These are phyloP conservation scores for Hybognathus amarus DNA, from an alignment of 2,797 vertebrate genomes.

Conservation along the genomic window DNA sequence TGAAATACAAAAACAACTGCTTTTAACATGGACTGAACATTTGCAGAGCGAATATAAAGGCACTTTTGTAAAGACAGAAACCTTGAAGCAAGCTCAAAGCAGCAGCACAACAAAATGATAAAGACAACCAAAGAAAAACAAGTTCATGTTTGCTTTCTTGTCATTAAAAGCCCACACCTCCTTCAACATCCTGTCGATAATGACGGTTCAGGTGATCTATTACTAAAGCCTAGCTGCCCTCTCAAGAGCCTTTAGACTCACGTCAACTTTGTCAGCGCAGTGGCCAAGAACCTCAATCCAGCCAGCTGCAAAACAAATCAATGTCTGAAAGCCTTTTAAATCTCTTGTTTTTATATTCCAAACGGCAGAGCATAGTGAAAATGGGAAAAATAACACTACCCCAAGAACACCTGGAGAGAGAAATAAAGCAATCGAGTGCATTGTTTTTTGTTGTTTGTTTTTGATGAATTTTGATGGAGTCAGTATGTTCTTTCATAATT, in stretches of 20 bases:
- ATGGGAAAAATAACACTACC: neutral
- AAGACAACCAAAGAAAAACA: slow-evolving; percentile 32
- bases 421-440: neutral
- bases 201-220: slow-evolving; percentile 35
- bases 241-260: slow-evolving; percentile 39
- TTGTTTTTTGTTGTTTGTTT: neutral
- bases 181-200: slow-evolving; percentile 43
- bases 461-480: neutral
- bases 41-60: slow-evolving; percentile 2
- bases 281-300: slow-evolving; percentile 7
- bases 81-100: slow-evolving; percentile 6
- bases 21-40: neutral
- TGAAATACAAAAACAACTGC: neutral
- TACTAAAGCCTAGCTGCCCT: slow-evolving; percentile 22
- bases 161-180: slow-evolving; percentile 34
- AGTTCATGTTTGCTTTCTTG: neutral
- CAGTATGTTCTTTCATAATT: neutral
- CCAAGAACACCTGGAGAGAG: slow-evolving; percentile 17
- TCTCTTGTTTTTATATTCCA: slow-evolving; percentile 16
- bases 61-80: slow-evolving; percentile 27
- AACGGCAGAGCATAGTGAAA: neutral
- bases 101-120: slow-evolving; percentile 17
- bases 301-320: slow-evolving; percentile 18
- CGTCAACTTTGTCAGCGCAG: slow-evolving; percentile 4
- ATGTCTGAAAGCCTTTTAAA: slow-evolving; percentile 41